Percentiles rank a stretch among this genome's conserved stretches.
Conservation (phyloP, 2,797 vertebrate species). For the Parotocinclus haroldoi region DNA sequence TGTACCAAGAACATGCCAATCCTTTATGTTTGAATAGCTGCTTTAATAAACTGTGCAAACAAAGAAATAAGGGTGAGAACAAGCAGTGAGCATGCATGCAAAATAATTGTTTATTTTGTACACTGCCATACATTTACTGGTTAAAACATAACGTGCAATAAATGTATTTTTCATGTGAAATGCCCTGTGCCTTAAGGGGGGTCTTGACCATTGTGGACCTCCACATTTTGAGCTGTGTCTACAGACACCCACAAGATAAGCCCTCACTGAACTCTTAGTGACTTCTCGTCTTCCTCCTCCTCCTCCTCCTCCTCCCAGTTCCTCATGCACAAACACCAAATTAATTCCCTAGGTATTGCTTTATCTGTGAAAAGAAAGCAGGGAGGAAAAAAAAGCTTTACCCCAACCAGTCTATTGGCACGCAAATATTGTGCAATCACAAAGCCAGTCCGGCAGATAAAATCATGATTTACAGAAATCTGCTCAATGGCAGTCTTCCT, state of each 20-base stretch:
- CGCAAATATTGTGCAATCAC: conserved; percentile 30
- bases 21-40: no score
- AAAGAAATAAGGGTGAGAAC: no score
- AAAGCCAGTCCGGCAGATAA: conserved; percentile 31
- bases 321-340: conserved; percentile 30
- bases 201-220: no score
- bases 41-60: no score
- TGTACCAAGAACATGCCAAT: no score
- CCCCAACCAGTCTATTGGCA: conserved; percentile 36
- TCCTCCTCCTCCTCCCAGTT: neutral
- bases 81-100: no score
- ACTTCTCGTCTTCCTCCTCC: conserved; percentile 29
- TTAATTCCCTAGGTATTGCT: conserved; percentile 38
- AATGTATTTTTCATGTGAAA: no score
- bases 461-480: neutral
- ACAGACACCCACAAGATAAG: conserved; percentile 10
- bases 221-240: neutral
- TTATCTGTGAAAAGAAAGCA: conserved; percentile 22
- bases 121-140: no score
- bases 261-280: conserved; percentile 37
- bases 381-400: conserved; percentile 9
- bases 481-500: conserved; percentile 15
- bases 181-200: no score
- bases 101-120: no score
- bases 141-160: no score